Base-by-base conservation (phyloP, 2,888 invertebrate species). In the Ormyrus nitidulus region DNA sequence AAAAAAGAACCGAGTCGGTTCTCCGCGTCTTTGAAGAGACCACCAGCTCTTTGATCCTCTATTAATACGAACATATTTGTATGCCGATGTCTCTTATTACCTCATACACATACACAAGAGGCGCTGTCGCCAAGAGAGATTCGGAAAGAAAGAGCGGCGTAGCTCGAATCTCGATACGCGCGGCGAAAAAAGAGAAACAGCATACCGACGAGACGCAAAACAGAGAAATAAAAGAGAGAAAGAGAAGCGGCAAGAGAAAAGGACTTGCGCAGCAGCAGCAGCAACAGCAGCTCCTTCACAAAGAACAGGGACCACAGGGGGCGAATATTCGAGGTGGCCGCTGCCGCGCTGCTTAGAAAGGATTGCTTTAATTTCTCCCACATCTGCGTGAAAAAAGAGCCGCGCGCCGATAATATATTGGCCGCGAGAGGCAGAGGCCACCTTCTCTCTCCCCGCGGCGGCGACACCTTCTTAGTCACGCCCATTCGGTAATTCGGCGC, bases 351-450 rank as follows among this genome's bases (percentile, higher is more conserved):
- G 79, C 70, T 81, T 74, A 73, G 84, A 86, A 34, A 86, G 88
- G 86, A 90, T 90, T 87, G 89, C 89, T 89, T 90, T 88, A 88
- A 89, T 90, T 90, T 89, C 89, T 86, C 88, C 88, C 87, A 87
- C 88, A 86, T 86, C 84, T 85, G 83, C 86, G 86, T 88, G 88
- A 87, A 88, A 89, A 89, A 87, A 34, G 34, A 34, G 34, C 34
- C 34, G 34, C 69, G 80, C 73, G 81, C 84, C 81, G 86, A 88
- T 88, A 87, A 88, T 89, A 89, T 87, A 88, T 88, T 86, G 34
- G 34, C 86, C 83, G 84, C 72, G 73, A 70, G 34, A 34, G 34
- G 34, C 34, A 13, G 13, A 0, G 13, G 13, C 34, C 34, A 34
- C 51, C 58, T 44, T 61, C 6, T 19, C 11, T n/a, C 34, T 2